Percentiles rank a stretch among this genome's conserved stretches.
phyloP scores from a whole-genome alignment of 2,888 invertebrate species.

The Drosophila paramelanica region DNA sequence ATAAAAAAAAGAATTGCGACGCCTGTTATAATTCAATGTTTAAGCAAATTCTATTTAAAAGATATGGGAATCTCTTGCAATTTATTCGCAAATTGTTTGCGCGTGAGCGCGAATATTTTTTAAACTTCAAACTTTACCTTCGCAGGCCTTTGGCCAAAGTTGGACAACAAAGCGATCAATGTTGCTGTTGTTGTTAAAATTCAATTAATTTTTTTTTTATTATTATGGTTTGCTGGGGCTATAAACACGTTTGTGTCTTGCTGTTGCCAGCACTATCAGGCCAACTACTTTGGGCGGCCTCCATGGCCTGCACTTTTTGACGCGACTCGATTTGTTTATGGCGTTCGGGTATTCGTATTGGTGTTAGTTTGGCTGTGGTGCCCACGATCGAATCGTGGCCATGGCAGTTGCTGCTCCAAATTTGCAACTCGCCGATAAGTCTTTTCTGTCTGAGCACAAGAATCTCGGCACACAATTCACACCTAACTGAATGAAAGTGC shows the following conservation, averaged over 20 bases:
- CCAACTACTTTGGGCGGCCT: constrained; percentile 64
- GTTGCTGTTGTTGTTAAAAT: constrained; percentile 48
- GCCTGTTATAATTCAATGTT: constrained; percentile 2
- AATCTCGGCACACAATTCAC: constrained; percentile 41
- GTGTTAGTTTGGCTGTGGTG: constrained; percentile 33
- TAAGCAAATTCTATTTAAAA: constrained; percentile 13
- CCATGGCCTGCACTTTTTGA: constrained; percentile 72
- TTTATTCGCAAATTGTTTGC: constrained; percentile 17
- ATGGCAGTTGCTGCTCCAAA: constrained; percentile 74
- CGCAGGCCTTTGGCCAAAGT: constrained; percentile 47
- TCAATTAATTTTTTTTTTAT: constrained; percentile 62
- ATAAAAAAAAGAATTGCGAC: constrained; percentile 12
- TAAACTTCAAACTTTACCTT: constrained; percentile 65
- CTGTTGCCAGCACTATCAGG: constrained; percentile 33
- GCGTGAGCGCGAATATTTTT: constrained; percentile 15
- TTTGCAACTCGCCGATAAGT: constrained; percentile 62
- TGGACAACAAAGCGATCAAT: constrained; percentile 18
- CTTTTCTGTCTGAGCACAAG: constrained; percentile 65
- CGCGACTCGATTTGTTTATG: constrained; percentile 49
- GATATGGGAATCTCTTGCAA: constrained; percentile 10
- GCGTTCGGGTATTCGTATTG: constrained; percentile 32
- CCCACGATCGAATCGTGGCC: constrained; percentile 58
- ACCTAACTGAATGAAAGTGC: constrained; percentile 47
- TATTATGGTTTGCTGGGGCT: constrained; percentile 59
- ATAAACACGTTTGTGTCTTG: constrained; percentile 70